phyloP scores from a whole-genome alignment of 2,797 vertebrate genomes.

The Labeo calbasu region DNA sequence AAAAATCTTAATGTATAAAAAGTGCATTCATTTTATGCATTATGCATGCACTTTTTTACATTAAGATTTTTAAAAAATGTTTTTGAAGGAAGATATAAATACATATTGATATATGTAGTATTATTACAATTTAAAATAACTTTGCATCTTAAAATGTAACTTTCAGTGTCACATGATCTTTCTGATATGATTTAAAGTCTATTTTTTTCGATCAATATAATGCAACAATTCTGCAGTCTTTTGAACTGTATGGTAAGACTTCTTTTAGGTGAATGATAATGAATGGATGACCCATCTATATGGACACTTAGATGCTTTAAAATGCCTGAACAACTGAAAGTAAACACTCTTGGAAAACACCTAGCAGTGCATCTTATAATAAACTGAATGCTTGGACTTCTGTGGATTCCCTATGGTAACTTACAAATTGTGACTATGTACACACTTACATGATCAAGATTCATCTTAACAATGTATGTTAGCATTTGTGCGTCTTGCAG shows the following conservation, averaged over 20 bases:
- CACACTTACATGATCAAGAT: not conserved
- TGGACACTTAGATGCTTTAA: not conserved
- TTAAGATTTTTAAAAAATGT: no score
- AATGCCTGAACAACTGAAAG: not conserved
- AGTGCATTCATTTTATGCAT: no score
- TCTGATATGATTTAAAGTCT: not conserved
- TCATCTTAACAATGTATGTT: constrained; percentile 3
- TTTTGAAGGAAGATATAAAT: no score
- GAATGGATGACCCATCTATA: not conserved
- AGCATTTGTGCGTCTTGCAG: not conserved
- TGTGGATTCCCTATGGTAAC: not conserved
- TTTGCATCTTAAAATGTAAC: not conserved
- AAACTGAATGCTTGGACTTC: not conserved
- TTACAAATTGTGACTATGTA: not conserved
- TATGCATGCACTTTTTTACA: no score
- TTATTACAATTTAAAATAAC: not conserved
- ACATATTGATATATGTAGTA: no score
- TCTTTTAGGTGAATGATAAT: no score
- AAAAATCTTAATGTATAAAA: no score
- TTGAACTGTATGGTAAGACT: no score
- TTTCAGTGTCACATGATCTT: not conserved
- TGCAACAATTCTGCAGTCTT: no score
- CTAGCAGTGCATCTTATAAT: not conserved
- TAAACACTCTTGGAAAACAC: not conserved
- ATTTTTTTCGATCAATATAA: no score